Conservation (phyloP, 2,113 vertebrate genomes). For the Gadus macrocephalus region DNA sequence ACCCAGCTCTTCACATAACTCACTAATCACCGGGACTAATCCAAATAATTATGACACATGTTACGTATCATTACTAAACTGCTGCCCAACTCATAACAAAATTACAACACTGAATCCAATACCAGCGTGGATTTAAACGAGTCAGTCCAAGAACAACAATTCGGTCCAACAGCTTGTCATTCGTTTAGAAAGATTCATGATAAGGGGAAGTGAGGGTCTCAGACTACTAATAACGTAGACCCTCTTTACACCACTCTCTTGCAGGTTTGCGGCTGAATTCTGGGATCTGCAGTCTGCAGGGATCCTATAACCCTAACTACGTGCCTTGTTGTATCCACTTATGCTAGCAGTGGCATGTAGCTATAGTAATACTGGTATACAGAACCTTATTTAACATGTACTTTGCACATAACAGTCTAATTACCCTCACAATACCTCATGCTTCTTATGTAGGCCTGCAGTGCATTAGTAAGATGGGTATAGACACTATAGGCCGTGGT, state of each 20-base stretch:
- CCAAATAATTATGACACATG: constrained; percentile 33
- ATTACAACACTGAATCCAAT: constrained; percentile 44
- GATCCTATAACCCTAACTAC: no score
- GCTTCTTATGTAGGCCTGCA: no score
- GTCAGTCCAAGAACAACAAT: constrained; percentile 51
- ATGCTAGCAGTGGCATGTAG: no score
- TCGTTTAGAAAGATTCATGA: constrained; percentile 52
- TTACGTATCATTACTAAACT: constrained; percentile 32
- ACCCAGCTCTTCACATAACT: no score
- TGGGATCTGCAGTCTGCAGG: constrained; percentile 29
- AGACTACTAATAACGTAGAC: constrained; percentile 31
- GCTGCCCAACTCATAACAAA: constrained; percentile 9
- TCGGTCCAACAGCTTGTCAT: constrained; percentile 47
- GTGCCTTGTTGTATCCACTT: no score
- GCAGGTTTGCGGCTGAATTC: constrained; percentile 41
- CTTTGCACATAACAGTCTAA: no score
- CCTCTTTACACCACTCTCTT: constrained; percentile 42
- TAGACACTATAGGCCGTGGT: no score
- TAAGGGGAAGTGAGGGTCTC: constrained; percentile 51
- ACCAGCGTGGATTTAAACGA: neutral
- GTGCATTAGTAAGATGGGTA: no score
- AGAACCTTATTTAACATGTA: no score
- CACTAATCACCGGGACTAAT: constrained; percentile 27
- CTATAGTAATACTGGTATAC: no score
- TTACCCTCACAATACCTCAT: no score